A percentile compares a stretch with the other conserved stretches of the same genome.
Conservation (phyloP, 2,888 invertebrate genomes). For the Galerucella pusilla region DNA sequence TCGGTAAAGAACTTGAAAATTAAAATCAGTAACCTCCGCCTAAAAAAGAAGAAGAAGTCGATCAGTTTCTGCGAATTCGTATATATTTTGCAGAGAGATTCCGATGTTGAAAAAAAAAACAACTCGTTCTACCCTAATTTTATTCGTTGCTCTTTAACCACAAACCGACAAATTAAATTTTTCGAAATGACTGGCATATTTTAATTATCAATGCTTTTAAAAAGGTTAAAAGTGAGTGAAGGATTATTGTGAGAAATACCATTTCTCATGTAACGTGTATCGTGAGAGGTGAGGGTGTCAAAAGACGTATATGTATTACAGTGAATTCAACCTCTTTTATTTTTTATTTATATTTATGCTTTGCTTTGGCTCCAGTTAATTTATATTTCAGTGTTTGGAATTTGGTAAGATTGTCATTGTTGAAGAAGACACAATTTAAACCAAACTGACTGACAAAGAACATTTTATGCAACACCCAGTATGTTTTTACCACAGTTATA, state of each 20-base stretch:
- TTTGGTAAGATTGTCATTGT: too few species aligned
- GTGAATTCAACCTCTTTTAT: neutral
- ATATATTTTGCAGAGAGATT: neutral
- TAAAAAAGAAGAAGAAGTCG: too few species aligned
- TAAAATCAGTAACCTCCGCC: too few species aligned
- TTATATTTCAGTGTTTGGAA: too few species aligned
- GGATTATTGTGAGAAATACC: conserved; percentile 56
- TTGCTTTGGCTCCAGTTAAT: neutral
- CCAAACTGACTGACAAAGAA: too few species aligned
- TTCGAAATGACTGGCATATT: conserved; percentile 58
- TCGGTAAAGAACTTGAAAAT: too few species aligned
- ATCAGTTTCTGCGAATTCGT: too few species aligned
- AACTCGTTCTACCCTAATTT: conserved; percentile 35
- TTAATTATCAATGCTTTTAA: conserved; percentile 57
- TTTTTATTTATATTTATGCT: neutral
- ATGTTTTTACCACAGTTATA: too few species aligned
- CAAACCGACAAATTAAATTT: conserved; percentile 48
- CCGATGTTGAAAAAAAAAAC: neutral
- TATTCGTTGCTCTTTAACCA: conserved; percentile 31
- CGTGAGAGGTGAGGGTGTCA: conserved; percentile 60
- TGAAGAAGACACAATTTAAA: too few species aligned
- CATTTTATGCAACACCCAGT: too few species aligned
- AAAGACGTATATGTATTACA: conserved; percentile 45
- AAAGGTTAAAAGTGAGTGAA: conserved; percentile 49
- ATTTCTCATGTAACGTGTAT: conserved; percentile 58